A percentile compares a stretch with the other conserved stretches of the same genome.
phyloP scores from a whole-genome alignment of 2,797 vertebrate genomes.

The Sphenodon punctatus region DNA sequence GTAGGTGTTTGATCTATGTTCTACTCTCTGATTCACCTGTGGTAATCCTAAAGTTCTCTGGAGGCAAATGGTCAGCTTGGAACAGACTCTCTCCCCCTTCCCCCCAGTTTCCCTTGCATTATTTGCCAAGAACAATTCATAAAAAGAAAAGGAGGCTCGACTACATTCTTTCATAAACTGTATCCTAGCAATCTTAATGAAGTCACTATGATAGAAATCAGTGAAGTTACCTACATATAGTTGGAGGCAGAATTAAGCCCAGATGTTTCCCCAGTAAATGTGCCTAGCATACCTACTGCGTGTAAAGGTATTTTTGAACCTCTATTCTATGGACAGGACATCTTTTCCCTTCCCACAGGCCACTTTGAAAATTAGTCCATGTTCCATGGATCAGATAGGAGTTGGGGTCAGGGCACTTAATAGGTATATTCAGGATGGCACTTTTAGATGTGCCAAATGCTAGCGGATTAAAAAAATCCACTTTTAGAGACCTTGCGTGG shows the following conservation, averaged over 20 bases:
- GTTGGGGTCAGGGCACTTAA: no score
- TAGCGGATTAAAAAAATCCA: no score
- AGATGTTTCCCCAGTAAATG: not conserved
- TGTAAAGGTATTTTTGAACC: no score
- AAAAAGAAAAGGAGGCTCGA: not conserved
- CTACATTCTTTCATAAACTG: not conserved
- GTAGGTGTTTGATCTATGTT: not conserved
- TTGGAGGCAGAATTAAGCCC: not conserved
- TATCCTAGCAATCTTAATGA: not conserved
- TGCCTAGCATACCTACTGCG: no score
- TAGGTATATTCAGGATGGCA: no score
- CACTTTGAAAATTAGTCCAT: no score
- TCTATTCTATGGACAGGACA: no score
- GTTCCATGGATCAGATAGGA: no score
- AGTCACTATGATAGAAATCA: not conserved
- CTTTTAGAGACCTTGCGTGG: no score
- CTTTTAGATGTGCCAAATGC: no score
- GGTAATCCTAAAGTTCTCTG: not conserved
- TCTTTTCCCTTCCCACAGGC: no score
- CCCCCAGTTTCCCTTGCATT: not conserved
- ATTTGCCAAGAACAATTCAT: not conserved
- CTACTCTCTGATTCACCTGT: not conserved
- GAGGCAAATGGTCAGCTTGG: not conserved
- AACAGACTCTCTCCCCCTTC: no score
- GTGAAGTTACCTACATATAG: fast-evolving